These are phyloP conservation scores for Aplocera efformata DNA, from an alignment of 2,888 invertebrate genomes.

Conservation along the genomic window DNA sequence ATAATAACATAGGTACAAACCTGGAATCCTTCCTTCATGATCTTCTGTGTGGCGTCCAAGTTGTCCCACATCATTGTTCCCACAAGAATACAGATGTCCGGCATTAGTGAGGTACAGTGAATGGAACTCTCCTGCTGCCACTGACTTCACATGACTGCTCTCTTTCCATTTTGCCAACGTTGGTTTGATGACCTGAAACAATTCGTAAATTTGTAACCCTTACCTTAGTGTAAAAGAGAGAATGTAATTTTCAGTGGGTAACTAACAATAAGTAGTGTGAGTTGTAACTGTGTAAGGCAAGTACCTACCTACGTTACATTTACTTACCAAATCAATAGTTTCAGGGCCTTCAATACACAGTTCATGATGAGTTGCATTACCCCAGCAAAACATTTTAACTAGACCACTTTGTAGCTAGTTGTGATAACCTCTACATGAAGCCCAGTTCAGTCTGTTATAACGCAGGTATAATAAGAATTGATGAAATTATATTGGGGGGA, in stretches of 20 bases:
- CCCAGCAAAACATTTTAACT: constrained; percentile 75
- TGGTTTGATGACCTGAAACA: constrained; percentile 81
- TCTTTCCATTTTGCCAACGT: constrained; percentile 82
- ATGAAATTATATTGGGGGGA: constrained; percentile 6
- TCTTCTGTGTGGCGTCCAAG: constrained; percentile 83
- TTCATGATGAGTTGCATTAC: constrained; percentile 75
- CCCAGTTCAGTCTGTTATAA: constrained; percentile 39
- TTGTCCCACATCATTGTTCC: constrained; percentile 95
- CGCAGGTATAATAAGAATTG: constrained; percentile 37
- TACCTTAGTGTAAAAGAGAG: too few relatives aligned
- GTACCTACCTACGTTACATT: neutral
- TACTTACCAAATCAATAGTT: constrained; percentile 62
- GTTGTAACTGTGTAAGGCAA: too few relatives aligned
- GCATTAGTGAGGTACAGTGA: constrained; percentile 87
- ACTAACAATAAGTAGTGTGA: too few relatives aligned
- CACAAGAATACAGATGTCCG: constrained; percentile 94
- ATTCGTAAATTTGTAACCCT: too few relatives aligned
- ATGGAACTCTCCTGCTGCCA: constrained; percentile 91
- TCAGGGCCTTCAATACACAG: constrained; percentile 64
- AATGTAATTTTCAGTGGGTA: too few relatives aligned
- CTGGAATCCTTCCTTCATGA: constrained; percentile 55
- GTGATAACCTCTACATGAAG: constrained; percentile 50
- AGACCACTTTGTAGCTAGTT: constrained; percentile 27
- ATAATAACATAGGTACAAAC: constrained; percentile 44
- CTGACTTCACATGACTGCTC: constrained; percentile 73